A percentile compares a stretch with the other conserved stretches of the same genome.
Evolutionary conservation across 2,797 vertebrate species (phyloP).

Genomic region (Neosilurus hyrtlii): DNA sequence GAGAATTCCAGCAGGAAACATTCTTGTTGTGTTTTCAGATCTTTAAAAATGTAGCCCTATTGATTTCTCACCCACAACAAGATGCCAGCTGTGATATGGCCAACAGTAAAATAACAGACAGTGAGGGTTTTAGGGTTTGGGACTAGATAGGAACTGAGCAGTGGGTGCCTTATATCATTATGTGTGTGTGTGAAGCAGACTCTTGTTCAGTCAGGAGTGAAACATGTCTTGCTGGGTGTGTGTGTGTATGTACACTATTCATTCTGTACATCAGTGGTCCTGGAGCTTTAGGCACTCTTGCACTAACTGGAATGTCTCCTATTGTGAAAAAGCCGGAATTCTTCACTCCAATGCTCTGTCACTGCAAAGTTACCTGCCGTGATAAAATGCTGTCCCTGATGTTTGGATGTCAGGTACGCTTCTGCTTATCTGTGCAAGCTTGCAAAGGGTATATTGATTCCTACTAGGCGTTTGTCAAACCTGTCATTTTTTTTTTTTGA

Average conservation of each 20-base stretch:
- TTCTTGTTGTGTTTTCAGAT: neutral
- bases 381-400: conserved; percentile 93
- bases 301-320: conserved; percentile 84
- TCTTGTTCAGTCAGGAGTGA: conserved; percentile 51
- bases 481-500: neutral
- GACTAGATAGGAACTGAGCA: conserved; percentile 11
- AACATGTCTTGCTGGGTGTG: conserved; percentile 64
- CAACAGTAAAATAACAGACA: conserved; percentile 12
- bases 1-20: neutral
- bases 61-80: neutral
- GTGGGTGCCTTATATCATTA: conserved; percentile 35
- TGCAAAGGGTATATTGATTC: neutral
- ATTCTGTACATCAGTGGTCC: conserved; percentile 65
- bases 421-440: neutral
- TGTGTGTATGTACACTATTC: conserved; percentile 61
- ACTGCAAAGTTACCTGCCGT: conserved; percentile 96
- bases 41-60: neutral
- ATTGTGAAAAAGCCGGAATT: conserved; percentile 83
- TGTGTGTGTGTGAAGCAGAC: conserved; percentile 39
- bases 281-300: conserved; percentile 68
- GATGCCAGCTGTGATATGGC: neutral
- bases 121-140: neutral
- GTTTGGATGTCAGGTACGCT: conserved; percentile 97
- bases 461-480: neutral
- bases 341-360: conserved; percentile 89